Base-by-base conservation (phyloP, 2,113 vertebrate genomes). In the Myrmophylax atrothorax region DNA sequence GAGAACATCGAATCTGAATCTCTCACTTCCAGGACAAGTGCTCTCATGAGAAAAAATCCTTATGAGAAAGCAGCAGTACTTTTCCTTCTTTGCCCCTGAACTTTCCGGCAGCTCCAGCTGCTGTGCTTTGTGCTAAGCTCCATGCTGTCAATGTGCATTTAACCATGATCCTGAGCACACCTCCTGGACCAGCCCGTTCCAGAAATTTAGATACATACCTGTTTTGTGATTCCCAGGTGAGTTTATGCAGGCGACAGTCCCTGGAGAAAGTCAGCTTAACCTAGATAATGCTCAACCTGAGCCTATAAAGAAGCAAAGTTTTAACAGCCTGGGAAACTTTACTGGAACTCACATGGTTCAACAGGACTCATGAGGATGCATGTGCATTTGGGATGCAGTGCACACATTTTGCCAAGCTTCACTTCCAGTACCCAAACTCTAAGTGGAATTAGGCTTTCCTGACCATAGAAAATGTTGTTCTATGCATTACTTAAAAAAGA, bases 101-200 rank as follows among this genome's bases (percentile, higher is more conserved):
- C 90, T 49, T 79, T 79, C 40, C 7, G 0, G 88, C 92, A 69
- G 90, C 84, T 84, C 74, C 93, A 96, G 93, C 87, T 95, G 87
- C 89, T 78, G 55, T 0, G 0, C 81, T 85, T 50, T 70, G 77
- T 63, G 91, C 59, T 93, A 35, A 84, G 55, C 84, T 95, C 87
- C 80, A 55, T 14, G 59, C 84, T 95, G 89, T 94, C 89, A 87
- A 2, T 42, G 91, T 78, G 87, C 87, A 90, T 96, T 95, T 95
- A 91, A 79, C 78, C 90, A 37, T 13, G 62, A 93, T 84, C 78
- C 4, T 53, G 90, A 75, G 62, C 87, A 90, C 75, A 85, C 88
- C 94, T 95, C 85, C 94, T 49, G 88, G 62, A 83, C 85, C 90
- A 83, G 81, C 58, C 35, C 37, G 72, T 92, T 90, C 82, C 33